Evolutionary conservation across 2,888 invertebrate species (phyloP), one percentile per base, ranked within the genome.

Genomic region (Chrysolina oricalcia): DNA sequence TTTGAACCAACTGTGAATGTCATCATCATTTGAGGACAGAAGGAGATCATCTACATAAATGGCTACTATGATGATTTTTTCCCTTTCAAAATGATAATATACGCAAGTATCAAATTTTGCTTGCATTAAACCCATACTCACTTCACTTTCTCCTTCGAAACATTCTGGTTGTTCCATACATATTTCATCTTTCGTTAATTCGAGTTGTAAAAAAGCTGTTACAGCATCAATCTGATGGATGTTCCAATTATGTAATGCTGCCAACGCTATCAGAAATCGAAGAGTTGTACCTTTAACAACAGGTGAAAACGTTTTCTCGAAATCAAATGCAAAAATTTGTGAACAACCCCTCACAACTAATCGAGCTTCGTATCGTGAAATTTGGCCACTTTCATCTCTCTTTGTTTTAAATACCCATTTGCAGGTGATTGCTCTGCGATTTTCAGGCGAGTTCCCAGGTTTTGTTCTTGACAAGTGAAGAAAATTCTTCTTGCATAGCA

Each of bases 401-500:
- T 74, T 72, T n/a, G 35, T 65, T 67, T 59, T 71, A 62, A 66
- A 75, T 3, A 75, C 71, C 75, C 71, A 75, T 72, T 75, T 75
- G 48, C 59, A 56, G 11, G 35, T 23, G 56, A 73, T 73, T 35
- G 62, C 23, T 35, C 23, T 66, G n/a, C 56, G 10, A 23, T 63
- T 27, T 27, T 50, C 35, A 46, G 75, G 75, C 66, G 21, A 72
- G 27, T n/a, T 43, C 13, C 75, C 72, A 75, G 15, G 72, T 72
- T 27, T 27, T 27, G n/a, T 75, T 56, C 23, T 75, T 72, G 23
- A 41, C 53, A 15, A 59, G n/a, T 50, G 50, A 62, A 17, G 72
- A 27, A 27, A 5, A 27, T 27, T 27, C 5, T 27, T 27, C 27
- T 27, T 5, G 27, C 27, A 27, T 27, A 27, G 27, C 27, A 27